Conservation (phyloP, 2,113 vertebrate genomes). For the Notarius lentiginosus region DNA sequence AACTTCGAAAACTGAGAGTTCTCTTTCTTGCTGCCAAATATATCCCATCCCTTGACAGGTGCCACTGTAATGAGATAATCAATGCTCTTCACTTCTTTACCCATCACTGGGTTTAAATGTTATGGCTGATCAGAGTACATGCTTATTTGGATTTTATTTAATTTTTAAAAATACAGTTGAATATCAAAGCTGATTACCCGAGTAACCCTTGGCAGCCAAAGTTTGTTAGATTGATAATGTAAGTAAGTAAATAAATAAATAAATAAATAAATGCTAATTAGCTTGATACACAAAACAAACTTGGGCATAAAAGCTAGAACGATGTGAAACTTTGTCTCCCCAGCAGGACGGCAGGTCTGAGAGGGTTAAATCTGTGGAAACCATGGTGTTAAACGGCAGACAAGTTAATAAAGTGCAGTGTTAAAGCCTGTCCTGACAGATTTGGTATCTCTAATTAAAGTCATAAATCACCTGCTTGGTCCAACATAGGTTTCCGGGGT, state of each 20-base stretch:
- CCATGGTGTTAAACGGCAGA: neutral
- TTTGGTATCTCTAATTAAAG: slow-evolving; percentile 19
- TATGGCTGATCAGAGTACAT: too few relatives aligned
- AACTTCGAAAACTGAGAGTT: too few relatives aligned
- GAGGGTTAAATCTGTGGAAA: neutral
- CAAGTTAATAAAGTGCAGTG: slow-evolving; percentile 14
- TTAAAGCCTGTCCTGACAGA: slow-evolving; percentile 25
- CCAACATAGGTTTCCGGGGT: slow-evolving; percentile 10
- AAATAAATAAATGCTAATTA: neutral
- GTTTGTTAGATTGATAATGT: neutral
- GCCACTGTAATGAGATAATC: too few relatives aligned
- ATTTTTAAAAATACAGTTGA: neutral
- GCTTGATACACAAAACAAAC: neutral
- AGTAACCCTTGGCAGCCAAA: neutral
- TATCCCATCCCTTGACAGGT: too few relatives aligned
- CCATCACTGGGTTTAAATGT: too few relatives aligned
- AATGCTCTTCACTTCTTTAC: too few relatives aligned
- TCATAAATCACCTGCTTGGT: slow-evolving; percentile 22
- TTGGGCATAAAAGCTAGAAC: too few relatives aligned
- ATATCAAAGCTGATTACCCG: neutral
- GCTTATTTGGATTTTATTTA: too few relatives aligned
- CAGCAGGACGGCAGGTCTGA: neutral
- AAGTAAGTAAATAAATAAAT: too few relatives aligned
- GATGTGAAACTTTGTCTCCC: neutral
- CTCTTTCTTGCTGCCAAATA: too few relatives aligned